Evolutionary conservation across 2,888 invertebrate genomes (phyloP).

Genomic region (Dynastes tityus): DNA sequence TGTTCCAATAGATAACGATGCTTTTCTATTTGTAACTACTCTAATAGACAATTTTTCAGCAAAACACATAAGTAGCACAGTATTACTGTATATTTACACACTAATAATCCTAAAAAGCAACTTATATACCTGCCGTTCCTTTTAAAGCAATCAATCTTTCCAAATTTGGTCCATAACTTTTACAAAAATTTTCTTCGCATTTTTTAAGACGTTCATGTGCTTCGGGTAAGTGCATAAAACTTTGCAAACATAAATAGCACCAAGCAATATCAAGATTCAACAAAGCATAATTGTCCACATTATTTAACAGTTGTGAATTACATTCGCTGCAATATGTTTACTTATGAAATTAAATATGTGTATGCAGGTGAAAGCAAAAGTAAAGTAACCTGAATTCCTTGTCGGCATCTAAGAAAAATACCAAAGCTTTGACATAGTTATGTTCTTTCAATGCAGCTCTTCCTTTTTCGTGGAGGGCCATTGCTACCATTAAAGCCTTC

Average conservation of each 20-base stretch:
- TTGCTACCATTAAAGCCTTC: conserved; percentile 81
- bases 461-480: conserved; percentile 88
- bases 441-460: conserved; percentile 77
- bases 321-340: conserved; percentile 73
- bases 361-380: conserved; percentile 25
- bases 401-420: conserved; percentile 86
- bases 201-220: conserved; percentile 78
- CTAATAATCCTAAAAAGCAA: background rate
- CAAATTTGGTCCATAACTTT: conserved; percentile 79
- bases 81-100: too few relatives aligned
- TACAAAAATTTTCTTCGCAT: conserved; percentile 79
- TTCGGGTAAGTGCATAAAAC: conserved; percentile 81
- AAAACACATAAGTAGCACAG: too few relatives aligned
- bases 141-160: conserved; percentile 76
- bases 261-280: conserved; percentile 91
- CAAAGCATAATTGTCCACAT: conserved; percentile 88
- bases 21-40: too few relatives aligned
- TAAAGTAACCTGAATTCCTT: conserved; percentile 75
- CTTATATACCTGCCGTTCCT: conserved; percentile 72
- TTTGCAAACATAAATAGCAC: conserved; percentile 87
- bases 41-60: too few relatives aligned
- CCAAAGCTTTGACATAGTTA: conserved; percentile 80
- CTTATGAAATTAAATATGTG: conserved; percentile 7
- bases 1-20: too few relatives aligned
- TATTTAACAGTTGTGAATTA: conserved; percentile 76